Base-by-base conservation (phyloP, 2,113 vertebrate species). In the Scytalopus superciliaris region DNA sequence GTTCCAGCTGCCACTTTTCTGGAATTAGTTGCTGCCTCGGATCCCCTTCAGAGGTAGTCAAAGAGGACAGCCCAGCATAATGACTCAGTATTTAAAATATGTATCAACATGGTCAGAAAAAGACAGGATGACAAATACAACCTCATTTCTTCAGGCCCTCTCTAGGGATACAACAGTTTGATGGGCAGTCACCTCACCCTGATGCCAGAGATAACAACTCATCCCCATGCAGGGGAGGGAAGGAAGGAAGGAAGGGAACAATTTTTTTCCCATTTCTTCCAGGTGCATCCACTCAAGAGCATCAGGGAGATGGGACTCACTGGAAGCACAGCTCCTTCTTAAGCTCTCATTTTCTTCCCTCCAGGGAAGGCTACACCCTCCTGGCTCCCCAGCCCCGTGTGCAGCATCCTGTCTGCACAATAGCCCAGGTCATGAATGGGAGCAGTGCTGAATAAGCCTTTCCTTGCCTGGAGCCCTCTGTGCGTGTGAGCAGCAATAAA, bases 401-500 rank as follows among this genome's bases (percentile, higher is more conserved):
- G 6, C 67, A 68, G 49, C 84, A 45, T 42, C 78, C 82, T 77
- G 87, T 30, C 63, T 45, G 82, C 62, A 86, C 84, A 89, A 52
- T 55, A 92, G 94, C 73, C 1, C 21, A 55, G 87, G 78, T 50
- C 94, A 86, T 21, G 37, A 90, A 77, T 3, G 17, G 81, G 28
- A 64, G 40, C 63, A 39, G 50, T 47, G 87, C 94, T 77, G 93
- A 96, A 80, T 63, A 87, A 91, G 90, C 90, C 87, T 83, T 70
- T 90, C 59, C 79, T 84, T 84, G 85, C 87, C 70, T 66, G 44
- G 53, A 82, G 89, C 89, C 90, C 87, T 96, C 75, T 77, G 82
- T 87, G 76, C 83, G 88, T 92, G 75, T 42, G 85, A 96, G 88
- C 79, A 87, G 94, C 84, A 96, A 95, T 90, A 95, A 93, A 90